These are phyloP conservation scores for Globia sparganii DNA, from an alignment of 2,888 invertebrate species.

Conservation along the genomic window DNA sequence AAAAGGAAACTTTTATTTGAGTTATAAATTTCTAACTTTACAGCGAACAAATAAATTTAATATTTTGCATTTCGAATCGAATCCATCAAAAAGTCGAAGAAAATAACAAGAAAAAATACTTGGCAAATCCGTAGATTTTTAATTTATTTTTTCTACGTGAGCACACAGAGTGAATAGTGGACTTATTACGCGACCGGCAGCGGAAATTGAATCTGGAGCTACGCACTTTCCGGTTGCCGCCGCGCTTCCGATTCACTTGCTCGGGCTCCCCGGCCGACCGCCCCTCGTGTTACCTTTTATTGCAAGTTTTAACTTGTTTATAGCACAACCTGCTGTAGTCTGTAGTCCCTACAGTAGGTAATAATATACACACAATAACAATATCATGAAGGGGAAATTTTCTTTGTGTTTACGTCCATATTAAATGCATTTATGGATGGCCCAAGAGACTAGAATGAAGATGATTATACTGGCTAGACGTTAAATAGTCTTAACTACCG, in stretches of 20 bases:
- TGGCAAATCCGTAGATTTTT: conserved; percentile 52
- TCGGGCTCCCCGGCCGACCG: conserved; percentile 53
- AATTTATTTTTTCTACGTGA: conserved; percentile 73
- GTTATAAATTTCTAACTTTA: conserved; percentile 1
- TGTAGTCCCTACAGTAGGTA: conserved; percentile 9
- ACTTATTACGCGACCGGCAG: conserved; percentile 86
- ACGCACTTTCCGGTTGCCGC: conserved; percentile 87
- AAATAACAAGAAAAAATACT: conserved; percentile 45
- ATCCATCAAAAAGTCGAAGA: conserved; percentile 25
- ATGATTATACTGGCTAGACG: conserved; percentile 29
- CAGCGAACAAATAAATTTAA: neutral
- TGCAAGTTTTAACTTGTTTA: conserved; percentile 71
- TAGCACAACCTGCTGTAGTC: conserved; percentile 46
- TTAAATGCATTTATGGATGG: conserved; percentile 8
- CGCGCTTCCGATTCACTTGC: conserved; percentile 80
- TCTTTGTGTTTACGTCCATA: conserved; percentile 22
- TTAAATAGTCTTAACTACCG: conserved; percentile 35
- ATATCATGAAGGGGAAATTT: conserved; percentile 29
- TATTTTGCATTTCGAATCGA: conserved; percentile 16
- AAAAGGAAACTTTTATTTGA: neutral
- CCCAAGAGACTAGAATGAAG: neutral
- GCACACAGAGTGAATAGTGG: conserved; percentile 82
- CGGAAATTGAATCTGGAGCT: conserved; percentile 89
- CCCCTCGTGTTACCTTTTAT: conserved; percentile 75
- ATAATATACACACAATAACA: conserved; percentile 33